A percentile compares a stretch with the other conserved stretches of the same genome.
phyloP scores from a whole-genome alignment of 1,140 invertebrate genomes.

The Rhopalosiphum padi region DNA sequence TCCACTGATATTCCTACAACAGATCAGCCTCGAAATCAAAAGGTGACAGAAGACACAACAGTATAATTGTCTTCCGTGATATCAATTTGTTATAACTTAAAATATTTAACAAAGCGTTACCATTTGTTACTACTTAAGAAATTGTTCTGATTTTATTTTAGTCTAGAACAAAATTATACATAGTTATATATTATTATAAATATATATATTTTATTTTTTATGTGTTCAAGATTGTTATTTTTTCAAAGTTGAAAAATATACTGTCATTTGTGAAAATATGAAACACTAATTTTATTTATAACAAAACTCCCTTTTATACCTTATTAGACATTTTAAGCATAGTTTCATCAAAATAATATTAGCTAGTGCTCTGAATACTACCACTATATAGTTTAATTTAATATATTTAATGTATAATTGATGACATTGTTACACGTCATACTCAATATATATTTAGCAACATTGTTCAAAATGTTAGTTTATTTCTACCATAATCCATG shows the following conservation, averaged over 20 bases:
- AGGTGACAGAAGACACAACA: not conserved
- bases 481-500: too few species aligned
- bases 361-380: not conserved
- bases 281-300: not conserved
- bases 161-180: slow-evolving; percentile 19
- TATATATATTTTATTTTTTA: not conserved
- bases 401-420: too few species aligned
- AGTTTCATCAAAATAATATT: not conserved
- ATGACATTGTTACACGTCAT: too few species aligned
- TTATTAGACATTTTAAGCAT: not conserved
- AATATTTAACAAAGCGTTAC: slow-evolving; percentile 21
- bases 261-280: not conserved
- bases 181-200: not conserved
- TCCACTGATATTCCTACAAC: not conserved
- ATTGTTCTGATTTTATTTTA: slow-evolving; percentile 42
- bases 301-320: not conserved
- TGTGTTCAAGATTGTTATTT: slow-evolving; percentile 2
- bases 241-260: slow-evolving; percentile 1
- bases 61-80: not conserved
- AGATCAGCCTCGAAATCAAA: slow-evolving; percentile 9
- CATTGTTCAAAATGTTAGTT: too few species aligned
- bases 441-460: too few species aligned
- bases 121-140: slow-evolving; percentile 53
- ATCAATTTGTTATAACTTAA: slow-evolving; percentile 10
- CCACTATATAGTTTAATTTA: too few species aligned